Base-by-base conservation (phyloP, 2,888 invertebrate species). In the Nowickia ferox region DNA sequence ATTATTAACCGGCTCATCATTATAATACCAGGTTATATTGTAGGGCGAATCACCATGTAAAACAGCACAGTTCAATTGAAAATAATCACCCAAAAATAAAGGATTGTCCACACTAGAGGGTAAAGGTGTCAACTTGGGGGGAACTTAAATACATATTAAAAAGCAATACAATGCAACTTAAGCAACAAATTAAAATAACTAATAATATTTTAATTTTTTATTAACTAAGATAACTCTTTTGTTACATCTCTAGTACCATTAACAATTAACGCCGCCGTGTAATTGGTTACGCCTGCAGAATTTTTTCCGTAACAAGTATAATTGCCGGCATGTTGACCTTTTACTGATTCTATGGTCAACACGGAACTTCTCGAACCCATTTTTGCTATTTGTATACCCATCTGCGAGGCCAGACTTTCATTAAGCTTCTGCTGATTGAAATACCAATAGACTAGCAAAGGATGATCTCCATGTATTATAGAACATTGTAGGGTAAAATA, bases 31-130 rank as follows among this genome's bases (percentile, higher is more conserved):
- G 81, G 94, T 94, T 79, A 97, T 95, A 89, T 94, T 95, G 89
- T 96, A 94, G 46, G 97, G 97, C 87, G 96, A 94, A 93, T 97
- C 97, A 88, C 97, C 97, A 91, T 96, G 95, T 88, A 95, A 94
- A 88, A 96, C 95, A 68, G 95, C 95, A 93, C 96, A 96, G 88
- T 88, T 88, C 44, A 95, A 93, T 90, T 95, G 95, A 89, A 95
- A 94, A 87, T 94, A 94, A 90, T 95, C 95, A 87, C 95, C 95
- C 89, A 94, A 93, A 91, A 94, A 95, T 77, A 94, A 93, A 83
- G 95, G 94, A 90, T 94, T 94, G 90, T 95, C 95, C 91, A 95
- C 57, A 61, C 87, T 86, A 93, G 92, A 84, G 90, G 95, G 94
- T 90, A 95, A 93, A 88, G 95, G 94, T 92, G 95, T 94, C 92